Conservation (phyloP, 1,140 invertebrate genomes). For the Drosophila persimilis region DNA sequence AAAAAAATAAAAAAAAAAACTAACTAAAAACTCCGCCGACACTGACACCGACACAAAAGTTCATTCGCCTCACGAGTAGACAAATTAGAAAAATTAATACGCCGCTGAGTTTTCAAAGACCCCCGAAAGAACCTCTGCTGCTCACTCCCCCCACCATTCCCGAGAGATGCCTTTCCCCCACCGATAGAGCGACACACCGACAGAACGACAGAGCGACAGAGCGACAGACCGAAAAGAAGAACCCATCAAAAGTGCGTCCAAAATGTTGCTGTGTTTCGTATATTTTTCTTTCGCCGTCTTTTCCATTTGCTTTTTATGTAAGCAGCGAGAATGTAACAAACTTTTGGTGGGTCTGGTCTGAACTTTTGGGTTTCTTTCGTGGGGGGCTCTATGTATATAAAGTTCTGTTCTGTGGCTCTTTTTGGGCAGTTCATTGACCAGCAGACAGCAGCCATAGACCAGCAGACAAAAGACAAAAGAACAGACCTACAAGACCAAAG, state of each 20-base stretch:
- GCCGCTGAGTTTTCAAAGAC: conserved; percentile 56
- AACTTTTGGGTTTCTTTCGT: conserved; percentile 74
- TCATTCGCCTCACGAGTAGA: conserved; percentile 73
- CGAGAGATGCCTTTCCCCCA: conserved; percentile 6
- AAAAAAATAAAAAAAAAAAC: conserved; percentile 16
- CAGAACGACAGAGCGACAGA: no score
- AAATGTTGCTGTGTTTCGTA: conserved; percentile 41
- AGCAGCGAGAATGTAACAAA: conserved; percentile 75
- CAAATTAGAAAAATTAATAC: conserved; percentile 82
- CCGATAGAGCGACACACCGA: no score
- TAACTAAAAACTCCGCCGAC: conserved; percentile 45
- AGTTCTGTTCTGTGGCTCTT: conserved; percentile 44
- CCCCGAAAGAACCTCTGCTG: conserved; percentile 23
- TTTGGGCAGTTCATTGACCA: conserved; percentile 75
- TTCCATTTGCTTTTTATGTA: conserved; percentile 60
- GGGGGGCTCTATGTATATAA: conserved; percentile 23
- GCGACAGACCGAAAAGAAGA: conserved; percentile 3
- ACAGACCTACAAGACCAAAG: conserved; percentile 18
- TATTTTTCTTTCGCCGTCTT: conserved; percentile 18
- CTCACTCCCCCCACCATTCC: not conserved
- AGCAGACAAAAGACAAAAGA: conserved; percentile 56
- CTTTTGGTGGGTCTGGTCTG: conserved; percentile 35
- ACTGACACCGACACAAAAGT: conserved; percentile 49
- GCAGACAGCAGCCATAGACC: no score
- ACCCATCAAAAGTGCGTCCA: conserved; percentile 54